Conservation (phyloP, 2,113 vertebrate species). For the Rissa tridactyla region DNA sequence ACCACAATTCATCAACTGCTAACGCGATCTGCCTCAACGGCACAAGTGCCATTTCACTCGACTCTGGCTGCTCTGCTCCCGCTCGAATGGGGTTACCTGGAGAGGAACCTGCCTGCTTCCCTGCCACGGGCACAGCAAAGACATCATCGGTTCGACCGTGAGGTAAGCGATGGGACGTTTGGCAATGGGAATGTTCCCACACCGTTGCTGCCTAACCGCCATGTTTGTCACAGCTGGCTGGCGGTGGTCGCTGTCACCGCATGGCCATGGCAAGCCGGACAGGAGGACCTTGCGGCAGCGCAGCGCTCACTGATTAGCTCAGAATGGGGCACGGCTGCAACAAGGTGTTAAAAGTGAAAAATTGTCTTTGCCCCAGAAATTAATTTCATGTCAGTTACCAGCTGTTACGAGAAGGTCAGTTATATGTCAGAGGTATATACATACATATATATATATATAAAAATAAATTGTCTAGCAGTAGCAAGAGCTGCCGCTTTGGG, state of each 20-base stretch:
- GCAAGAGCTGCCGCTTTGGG: background rate
- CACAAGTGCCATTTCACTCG: background rate
- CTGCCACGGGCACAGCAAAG: background rate
- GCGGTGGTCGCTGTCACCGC: background rate
- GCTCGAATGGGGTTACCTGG: background rate
- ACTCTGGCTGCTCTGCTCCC: background rate
- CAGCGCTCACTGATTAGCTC: fast-evolving
- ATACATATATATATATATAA: background rate
- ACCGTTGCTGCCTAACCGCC: background rate
- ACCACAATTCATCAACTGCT: slow-evolving; percentile 37
- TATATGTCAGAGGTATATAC: background rate
- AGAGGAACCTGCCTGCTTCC: background rate
- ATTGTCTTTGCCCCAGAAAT: background rate
- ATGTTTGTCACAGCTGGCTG: background rate
- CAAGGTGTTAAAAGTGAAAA: background rate
- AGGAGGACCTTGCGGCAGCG: background rate
- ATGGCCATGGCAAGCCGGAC: fast-evolving
- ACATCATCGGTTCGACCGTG: fast-evolving
- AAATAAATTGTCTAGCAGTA: background rate
- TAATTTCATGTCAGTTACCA: background rate
- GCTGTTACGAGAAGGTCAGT: background rate
- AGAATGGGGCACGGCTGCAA: background rate
- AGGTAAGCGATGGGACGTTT: background rate
- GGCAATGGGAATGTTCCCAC: fast-evolving
- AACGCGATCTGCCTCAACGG: background rate